Percentiles rank a stretch among this genome's conserved stretches.
Evolutionary conservation across 2,888 invertebrate species (phyloP).

Genomic region (Alsophila aescularia): DNA sequence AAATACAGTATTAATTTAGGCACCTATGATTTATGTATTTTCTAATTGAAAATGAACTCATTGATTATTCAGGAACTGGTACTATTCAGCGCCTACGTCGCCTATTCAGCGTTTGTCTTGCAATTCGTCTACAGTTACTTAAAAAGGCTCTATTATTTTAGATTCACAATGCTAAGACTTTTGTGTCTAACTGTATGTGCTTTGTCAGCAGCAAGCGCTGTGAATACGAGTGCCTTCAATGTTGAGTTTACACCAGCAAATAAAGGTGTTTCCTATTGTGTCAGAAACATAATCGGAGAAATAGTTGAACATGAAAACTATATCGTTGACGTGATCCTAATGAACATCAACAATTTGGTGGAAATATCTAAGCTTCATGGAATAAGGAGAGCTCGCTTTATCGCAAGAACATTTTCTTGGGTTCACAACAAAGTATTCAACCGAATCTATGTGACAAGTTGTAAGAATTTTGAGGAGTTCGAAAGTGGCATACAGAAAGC

Average conservation of each 20-base stretch:
- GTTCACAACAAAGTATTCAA: constrained; percentile 31
- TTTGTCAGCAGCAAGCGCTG: not conserved
- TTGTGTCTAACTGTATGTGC: not conserved
- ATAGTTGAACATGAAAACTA: constrained; percentile 23
- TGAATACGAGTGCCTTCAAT: not conserved
- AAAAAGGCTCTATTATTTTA: too few relatives aligned
- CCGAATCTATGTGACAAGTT: constrained; percentile 44
- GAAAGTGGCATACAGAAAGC: constrained; percentile 33
- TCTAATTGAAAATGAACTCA: too few relatives aligned
- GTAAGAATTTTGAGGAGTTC: constrained; percentile 42
- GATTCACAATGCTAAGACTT: constrained; percentile 7
- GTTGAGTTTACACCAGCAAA: not conserved
- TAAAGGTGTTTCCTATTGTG: constrained; percentile 31
- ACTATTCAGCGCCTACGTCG: too few relatives aligned
- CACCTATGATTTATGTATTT: too few relatives aligned
- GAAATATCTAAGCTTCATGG: constrained; percentile 37
- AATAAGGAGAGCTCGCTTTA: constrained; percentile 36
- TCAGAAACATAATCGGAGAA: constrained; percentile 34
- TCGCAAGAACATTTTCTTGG: constrained; percentile 42
- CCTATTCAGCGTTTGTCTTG: too few relatives aligned
- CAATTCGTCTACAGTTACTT: too few relatives aligned
- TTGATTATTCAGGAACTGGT: too few relatives aligned
- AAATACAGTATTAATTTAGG: too few relatives aligned
- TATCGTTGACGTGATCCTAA: constrained; percentile 40
- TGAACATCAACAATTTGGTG: constrained; percentile 41